Base-by-base conservation (phyloP, 2,888 invertebrate species). In the Plebejus argus region DNA sequence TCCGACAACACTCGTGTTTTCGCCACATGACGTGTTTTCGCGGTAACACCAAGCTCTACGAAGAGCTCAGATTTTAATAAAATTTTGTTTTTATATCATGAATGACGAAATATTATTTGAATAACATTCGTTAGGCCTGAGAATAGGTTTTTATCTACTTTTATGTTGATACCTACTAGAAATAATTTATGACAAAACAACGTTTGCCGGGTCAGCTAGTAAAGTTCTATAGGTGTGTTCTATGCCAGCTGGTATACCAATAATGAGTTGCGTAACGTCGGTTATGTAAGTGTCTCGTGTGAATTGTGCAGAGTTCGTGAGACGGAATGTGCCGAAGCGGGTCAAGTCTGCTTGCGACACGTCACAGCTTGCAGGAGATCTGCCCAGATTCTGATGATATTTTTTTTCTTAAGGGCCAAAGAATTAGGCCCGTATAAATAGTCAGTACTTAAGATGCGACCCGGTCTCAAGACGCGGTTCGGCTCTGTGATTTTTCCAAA, bases 261-360 rank as follows among this genome's bases (percentile, higher is more conserved):
- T 66, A 61, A 61, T 61, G 61, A 74, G 74, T 74, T 49, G 49
- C 12, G 53, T 53, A 74, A 74, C 28, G 6, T 20, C 49, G 39
- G 74, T 74, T 74, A 74, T 74, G 74, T 53, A 74, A 74, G 45
- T 45, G 74, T 74, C 45, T 53, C 74, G 74, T 74, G 74, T 74
- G 74, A 74, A 74, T 72, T 74, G 74, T 74, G 74, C 74, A 18
- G 28, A 28, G 74, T 53, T 74, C 53, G 71, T 23, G 35, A 72
- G 45, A 72, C 49, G 74, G 74, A 53, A 74, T 74, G 74, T 23
- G 72, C 12, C n/a, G 45, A 74, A 74, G 28, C 5, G 74, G 74
- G 74, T 74, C 74, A 74, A 74, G 74, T 74, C 74, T 74, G 74
- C 66, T 66, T 66, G 15, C 66, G 66, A 66, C 66, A 66, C 8